These are phyloP conservation scores for Panthera tigris DNA, from an alignment of 2,113 vertebrate genomes.

Conservation along the genomic window DNA sequence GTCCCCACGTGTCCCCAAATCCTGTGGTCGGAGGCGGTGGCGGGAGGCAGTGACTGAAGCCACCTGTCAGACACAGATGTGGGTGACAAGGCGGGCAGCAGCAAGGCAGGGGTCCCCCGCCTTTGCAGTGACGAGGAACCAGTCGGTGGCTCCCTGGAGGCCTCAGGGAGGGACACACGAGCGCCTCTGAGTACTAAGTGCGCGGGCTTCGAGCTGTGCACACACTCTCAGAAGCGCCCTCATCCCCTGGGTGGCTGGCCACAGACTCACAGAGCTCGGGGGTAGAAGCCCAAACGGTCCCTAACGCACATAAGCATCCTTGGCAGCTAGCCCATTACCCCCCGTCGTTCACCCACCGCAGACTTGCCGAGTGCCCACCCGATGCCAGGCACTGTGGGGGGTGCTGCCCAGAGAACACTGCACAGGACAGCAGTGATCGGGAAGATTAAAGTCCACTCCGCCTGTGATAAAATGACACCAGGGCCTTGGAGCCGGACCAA, in stretches of 20 bases:
- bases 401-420: not conserved
- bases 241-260: not conserved
- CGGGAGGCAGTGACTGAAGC: not conserved
- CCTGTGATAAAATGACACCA: not conserved
- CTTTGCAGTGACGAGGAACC: not conserved
- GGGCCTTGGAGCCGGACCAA: not conserved
- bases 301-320: fast-evolving
- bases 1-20: fast-evolving
- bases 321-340: not conserved
- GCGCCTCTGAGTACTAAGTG: not conserved
- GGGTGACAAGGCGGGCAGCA: not conserved
- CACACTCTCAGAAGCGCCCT: not conserved
- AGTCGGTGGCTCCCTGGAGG: not conserved
- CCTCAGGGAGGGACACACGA: not conserved
- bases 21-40: not conserved
- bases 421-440: fast-evolving
- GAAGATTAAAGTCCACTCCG: not conserved
- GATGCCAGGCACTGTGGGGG: not conserved
- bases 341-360: not conserved
- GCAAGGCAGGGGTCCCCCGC: fast-evolving
- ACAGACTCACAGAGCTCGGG: not conserved
- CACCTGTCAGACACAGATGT: not conserved
- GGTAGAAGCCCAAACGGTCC: not conserved
- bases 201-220: not conserved
- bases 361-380: not conserved